Evolutionary conservation across 2,888 invertebrate species (phyloP), one percentile per base, ranked within the genome.

Genomic region (Exephanes ischioxanthus): DNA sequence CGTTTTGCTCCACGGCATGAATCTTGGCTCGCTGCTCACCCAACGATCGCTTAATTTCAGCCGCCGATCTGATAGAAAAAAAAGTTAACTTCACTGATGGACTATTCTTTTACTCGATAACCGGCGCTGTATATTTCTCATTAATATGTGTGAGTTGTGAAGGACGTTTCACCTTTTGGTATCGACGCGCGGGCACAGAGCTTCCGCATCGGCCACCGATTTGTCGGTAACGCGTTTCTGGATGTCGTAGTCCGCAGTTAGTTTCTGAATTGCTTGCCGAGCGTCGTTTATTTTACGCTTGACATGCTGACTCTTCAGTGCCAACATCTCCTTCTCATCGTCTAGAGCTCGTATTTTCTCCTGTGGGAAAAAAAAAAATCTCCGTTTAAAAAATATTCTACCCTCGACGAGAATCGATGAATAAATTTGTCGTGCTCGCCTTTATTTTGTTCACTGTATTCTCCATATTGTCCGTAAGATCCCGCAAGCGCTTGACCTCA

Each of bases 111-210:
- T 16, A 63, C 58, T 9, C 58, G 4, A 22, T 33, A 16, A 53
- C 4, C n/a, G 16, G n/a, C 53, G n/a, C 19, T 55, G 7, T n/a
- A 7, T 19, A 19, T 55, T 55, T 55, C 19, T 19, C 22, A 19
- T 63, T n/a, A 33, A 30, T n/a, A 33, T 16, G 16, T 19, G 4
- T 63, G 3, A 16, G 33, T 63, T 33, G n/a, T 30, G n/a, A 63
- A 33, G 16, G 77, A 16, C 53, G 37, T 63, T 80, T 37, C 89
- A 96, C 96, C 95, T 95, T 0, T 95, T 93, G 7, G 95, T 94
- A 0, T 94, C 91, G 5, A 95, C 93, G 87, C 95, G 93, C 0
- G 94, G 92, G 45, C 96, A 95, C 16, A 95, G 90, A 53, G 89
- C 91, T 66, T 92, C 91, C 0, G 96, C 96, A 72, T 94, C 94